Conservation (phyloP, 2,797 vertebrate species). For the Mormyrops attenuatus region DNA sequence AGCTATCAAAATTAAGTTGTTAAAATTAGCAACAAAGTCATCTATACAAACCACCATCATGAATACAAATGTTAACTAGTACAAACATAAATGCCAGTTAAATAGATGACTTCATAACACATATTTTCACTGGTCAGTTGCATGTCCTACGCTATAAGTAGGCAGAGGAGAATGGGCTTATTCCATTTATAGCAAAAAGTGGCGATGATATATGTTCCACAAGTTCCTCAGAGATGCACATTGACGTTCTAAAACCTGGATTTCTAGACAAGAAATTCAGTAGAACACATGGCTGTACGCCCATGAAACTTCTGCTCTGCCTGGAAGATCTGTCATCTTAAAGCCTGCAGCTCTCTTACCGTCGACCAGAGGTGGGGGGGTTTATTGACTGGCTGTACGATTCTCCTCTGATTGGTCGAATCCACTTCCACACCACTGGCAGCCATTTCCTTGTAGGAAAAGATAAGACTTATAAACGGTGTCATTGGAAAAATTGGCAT, state of each 20-base stretch:
- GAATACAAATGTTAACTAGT: background rate
- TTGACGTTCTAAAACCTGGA: background rate
- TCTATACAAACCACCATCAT: background rate
- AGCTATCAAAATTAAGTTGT: background rate
- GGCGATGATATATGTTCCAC: background rate
- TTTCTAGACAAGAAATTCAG: background rate
- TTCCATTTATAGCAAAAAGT: background rate
- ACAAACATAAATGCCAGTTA: background rate
- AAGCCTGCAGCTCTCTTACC: conserved; percentile 61
- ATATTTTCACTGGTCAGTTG: background rate
- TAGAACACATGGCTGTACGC: background rate
- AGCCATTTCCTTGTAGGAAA: conserved; percentile 55
- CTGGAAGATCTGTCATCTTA: background rate
- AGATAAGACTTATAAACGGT: background rate
- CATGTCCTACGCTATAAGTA: background rate
- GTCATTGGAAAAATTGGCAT: background rate
- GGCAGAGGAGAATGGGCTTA: background rate
- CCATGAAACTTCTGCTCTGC: background rate
- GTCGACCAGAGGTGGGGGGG: conserved; percentile 64
- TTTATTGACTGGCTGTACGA: conserved; percentile 69
- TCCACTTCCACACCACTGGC: conserved; percentile 45
- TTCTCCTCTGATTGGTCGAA: conserved; percentile 53
- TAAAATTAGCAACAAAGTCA: background rate
- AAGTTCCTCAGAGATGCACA: background rate
- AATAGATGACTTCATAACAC: background rate